phyloP scores from a whole-genome alignment of 2,113 vertebrate genomes.

The Heptranchias perlo region DNA sequence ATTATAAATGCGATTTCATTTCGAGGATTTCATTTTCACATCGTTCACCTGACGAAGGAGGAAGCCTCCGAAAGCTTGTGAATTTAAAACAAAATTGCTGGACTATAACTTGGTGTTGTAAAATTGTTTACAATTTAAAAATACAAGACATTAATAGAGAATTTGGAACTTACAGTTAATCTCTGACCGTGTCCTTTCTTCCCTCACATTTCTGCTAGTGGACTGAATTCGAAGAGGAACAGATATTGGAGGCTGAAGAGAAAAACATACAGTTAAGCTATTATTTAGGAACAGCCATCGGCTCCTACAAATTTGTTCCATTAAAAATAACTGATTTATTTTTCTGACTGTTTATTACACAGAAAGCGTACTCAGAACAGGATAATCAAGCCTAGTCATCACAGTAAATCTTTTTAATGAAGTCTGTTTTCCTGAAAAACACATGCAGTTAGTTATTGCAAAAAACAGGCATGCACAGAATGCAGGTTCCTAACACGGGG shows the following conservation, averaged over 20 bases:
- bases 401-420: background rate
- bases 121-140: too few relatives aligned
- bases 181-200: constrained; percentile 94
- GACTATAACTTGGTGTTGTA: too few relatives aligned
- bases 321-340: background rate
- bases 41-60: too few relatives aligned
- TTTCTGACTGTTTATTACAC: background rate
- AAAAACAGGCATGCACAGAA: constrained; percentile 22
- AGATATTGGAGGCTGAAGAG: constrained; percentile 75
- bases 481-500: background rate
- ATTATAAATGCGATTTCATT: too few relatives aligned
- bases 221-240: constrained; percentile 95
- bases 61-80: too few relatives aligned
- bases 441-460: constrained; percentile 28
- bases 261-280: background rate
- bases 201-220: constrained; percentile 85
- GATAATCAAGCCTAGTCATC: background rate
- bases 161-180: constrained; percentile 82
- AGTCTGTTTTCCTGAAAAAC: background rate
- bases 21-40: too few relatives aligned
- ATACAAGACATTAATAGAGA: background rate
- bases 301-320: background rate
- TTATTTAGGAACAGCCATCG: background rate
- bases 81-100: too few relatives aligned
- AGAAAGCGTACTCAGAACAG: background rate